Base-by-base conservation (phyloP, 2,113 vertebrate genomes). In the Sarotherodon lohbergeri region DNA sequence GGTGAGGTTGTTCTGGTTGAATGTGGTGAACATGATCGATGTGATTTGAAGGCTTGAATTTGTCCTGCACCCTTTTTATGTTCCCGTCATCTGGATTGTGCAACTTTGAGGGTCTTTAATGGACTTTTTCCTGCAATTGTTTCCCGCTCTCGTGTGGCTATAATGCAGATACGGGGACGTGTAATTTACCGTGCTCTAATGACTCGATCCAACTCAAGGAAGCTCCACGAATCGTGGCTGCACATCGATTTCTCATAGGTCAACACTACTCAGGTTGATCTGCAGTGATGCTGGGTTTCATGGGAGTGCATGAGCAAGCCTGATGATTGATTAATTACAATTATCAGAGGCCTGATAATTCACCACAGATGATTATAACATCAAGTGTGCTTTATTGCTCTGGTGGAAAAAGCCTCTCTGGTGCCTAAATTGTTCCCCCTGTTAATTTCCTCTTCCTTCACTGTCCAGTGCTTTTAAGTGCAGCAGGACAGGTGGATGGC, bases 281-380 rank as follows among this genome's bases (percentile, higher is more conserved):
- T 89, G 50, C 91, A 80, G 81, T 82, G 89, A 89, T 91, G 87
- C 81, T 71, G 88, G 85, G 90, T 92, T 91, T 88, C 83, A 93
- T 43, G 48, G 91, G 80, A 94, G 92, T 86, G 89, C 86, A 90
- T 90, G 88, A 92, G 89, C 86, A 91, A 93, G 88, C 84, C 82
- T 92, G 93, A 93, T 95, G 94, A 96, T 96, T 95, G 93, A 96
- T 97, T 96, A 96, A 96, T 96, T 96, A 96, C 95, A 95, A 96
- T 94, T 95, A 96, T 95, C 93, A 95, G 91, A 91, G 94, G 88
- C 89, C 88, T 94, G 91, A 93, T 96, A 95, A 97, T 96, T 95
- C 87, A 89, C 85, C 85, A 90, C 85, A 80, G 88, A 96, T 92
- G 91, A 95, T 96, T 94, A 95, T 92, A 95, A 94, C 93, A 94